phyloP scores from a whole-genome alignment of 2,113 vertebrate genomes.

The Nerophis ophidion region DNA sequence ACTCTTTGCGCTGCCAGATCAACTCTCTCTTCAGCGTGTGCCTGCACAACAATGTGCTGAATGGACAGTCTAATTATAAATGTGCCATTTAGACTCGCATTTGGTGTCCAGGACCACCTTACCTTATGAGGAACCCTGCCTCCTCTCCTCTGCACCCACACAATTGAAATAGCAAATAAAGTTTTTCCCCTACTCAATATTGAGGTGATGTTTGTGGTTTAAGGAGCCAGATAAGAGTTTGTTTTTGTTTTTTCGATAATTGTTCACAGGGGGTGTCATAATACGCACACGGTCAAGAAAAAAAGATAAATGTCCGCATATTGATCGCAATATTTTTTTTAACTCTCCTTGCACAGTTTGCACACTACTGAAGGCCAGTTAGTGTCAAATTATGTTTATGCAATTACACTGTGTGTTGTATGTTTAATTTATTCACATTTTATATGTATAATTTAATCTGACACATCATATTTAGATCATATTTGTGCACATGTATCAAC shows the following conservation, averaged over 20 bases:
- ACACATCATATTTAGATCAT: background rate
- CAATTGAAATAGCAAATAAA: slow-evolving; percentile 1
- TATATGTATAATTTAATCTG: background rate
- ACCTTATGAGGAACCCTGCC: slow-evolving; percentile 98
- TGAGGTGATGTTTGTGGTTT: background rate
- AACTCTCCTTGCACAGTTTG: no score
- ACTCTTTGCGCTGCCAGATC: slow-evolving; percentile 50
- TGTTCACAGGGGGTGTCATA: slow-evolving; percentile 29
- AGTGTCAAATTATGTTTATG: background rate
- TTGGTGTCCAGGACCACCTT: slow-evolving; percentile 88
- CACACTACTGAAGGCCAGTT: background rate
- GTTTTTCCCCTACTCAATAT: background rate
- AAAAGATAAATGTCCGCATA: no score
- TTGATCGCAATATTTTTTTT: background rate
- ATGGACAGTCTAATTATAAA: slow-evolving; percentile 99
- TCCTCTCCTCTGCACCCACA: slow-evolving; percentile 18
- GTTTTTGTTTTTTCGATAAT: slow-evolving; percentile 14
- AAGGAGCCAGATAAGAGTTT: background rate
- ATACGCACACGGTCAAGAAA: no score
- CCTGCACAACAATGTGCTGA: slow-evolving; percentile 97
- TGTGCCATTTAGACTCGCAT: slow-evolving; percentile 94
- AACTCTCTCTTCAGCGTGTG: slow-evolving; percentile 75
- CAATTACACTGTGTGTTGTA: background rate
- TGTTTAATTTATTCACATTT: background rate
- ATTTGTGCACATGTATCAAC: background rate